phyloP scores from a whole-genome alignment of 2,888 invertebrate genomes.

The Sesia apiformis region DNA sequence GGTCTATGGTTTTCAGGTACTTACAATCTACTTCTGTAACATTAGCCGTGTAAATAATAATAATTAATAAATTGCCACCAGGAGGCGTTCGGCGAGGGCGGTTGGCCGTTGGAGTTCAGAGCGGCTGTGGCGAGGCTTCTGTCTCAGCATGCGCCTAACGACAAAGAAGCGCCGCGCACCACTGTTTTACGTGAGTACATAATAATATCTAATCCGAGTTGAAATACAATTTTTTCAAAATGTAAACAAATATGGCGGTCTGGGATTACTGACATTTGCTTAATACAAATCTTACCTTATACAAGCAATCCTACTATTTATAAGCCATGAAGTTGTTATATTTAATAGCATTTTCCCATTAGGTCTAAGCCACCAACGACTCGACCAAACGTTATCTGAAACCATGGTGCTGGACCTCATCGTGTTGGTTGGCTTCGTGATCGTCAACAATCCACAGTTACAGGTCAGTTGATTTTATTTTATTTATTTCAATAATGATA shows the following conservation, averaged over 20 bases:
- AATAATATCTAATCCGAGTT: too few species aligned
- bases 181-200: constrained; percentile 62
- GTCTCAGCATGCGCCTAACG: constrained; percentile 76
- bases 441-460: constrained; percentile 78
- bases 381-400: constrained; percentile 72
- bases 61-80: constrained; percentile 33
- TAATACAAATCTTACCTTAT: too few species aligned
- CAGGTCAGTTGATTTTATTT: constrained; percentile 33
- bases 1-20: too few species aligned
- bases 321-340: too few species aligned
- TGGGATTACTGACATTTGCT: too few species aligned
- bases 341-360: too few species aligned
- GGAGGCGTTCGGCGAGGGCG: constrained; percentile 87
- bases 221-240: too few species aligned
- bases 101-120: constrained; percentile 88
- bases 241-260: too few species aligned
- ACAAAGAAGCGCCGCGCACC: constrained; percentile 52
- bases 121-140: constrained; percentile 89
- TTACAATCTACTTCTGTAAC: too few species aligned
- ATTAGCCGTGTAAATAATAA: too few species aligned
- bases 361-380: too few species aligned
- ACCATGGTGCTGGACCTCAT: constrained; percentile 86
- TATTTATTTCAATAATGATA: neutral
- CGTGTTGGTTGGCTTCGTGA: constrained; percentile 87
- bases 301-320: too few species aligned